Percentiles rank a stretch among this genome's conserved stretches.
Conservation (phyloP, 2,888 invertebrate species). For the Malacosoma neustria region DNA sequence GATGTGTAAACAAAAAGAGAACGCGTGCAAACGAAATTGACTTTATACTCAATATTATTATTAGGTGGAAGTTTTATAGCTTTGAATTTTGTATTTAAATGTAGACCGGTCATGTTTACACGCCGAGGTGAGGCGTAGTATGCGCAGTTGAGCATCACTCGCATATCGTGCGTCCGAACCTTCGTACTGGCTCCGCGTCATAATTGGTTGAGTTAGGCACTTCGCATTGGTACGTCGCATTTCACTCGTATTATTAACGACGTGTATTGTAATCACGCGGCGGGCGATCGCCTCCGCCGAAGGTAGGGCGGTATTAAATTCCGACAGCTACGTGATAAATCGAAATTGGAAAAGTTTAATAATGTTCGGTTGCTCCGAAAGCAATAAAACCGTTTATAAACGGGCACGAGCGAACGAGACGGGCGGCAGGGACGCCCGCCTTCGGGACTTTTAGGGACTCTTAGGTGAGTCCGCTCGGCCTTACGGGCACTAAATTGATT, state of each 20-base stretch:
- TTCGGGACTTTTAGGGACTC: conserved; percentile 70
- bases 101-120: conserved; percentile 2
- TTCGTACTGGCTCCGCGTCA: conserved; percentile 15
- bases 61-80: neutral
- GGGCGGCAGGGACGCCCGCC: conserved; percentile 67
- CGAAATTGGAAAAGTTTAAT: conserved; percentile 77
- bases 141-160: conserved; percentile 7
- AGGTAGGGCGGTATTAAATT: conserved; percentile 76
- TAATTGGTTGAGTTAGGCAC: conserved; percentile 36
- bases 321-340: conserved; percentile 76
- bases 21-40: neutral
- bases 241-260: conserved; percentile 69
- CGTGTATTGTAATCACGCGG: conserved; percentile 75
- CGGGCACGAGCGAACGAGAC: conserved; percentile 73
- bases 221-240: conserved; percentile 32
- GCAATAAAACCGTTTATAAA: conserved; percentile 76
- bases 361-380: conserved; percentile 76
- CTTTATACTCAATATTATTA: neutral
- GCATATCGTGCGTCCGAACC: conserved; percentile 2
- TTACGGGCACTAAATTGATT: conserved; percentile 63
- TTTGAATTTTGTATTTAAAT: too few species aligned
- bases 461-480: conserved; percentile 58
- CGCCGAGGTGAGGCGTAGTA: conserved; percentile 7
- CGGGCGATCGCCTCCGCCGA: conserved; percentile 73
- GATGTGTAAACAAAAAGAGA: neutral